Base-by-base conservation (phyloP, 2,113 vertebrate species). In the Scomber japonicus region DNA sequence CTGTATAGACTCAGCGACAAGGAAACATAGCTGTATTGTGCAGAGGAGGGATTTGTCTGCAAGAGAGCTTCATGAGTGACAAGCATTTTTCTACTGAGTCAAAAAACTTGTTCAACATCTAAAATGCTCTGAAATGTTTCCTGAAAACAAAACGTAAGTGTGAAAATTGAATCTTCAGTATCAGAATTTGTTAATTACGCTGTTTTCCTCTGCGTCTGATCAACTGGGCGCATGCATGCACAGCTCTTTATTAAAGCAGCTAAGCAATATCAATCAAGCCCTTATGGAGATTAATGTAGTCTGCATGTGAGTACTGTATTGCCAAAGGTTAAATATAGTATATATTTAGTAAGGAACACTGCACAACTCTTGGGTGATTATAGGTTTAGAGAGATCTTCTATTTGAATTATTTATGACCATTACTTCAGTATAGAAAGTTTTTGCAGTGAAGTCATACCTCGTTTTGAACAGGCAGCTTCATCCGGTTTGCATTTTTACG, bases 211-310 rank as follows among this genome's bases (percentile, higher is more conserved):
- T 53, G 75, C 67, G 66, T 78, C 72, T 24, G 87, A 70, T 61
- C 35, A 46, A 75, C 60, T 67, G 85, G 75, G 68, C 46, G 3
- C 86, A 80, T 86, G 88, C 91, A 89, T 78, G 82, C 87, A 82
- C 77, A 81, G 83, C 80, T 85, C 83, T 78, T 78, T 51, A 64
- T 77, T 76, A 70, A 79, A 87, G 73, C 81, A 84, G 73, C 66
- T 57, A 70, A 78, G 87, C 86, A 73, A 24, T 7, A 64, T 81
- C 78, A 69, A 64, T 87, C 65, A 57, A 88, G 85, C 85, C 75
- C 56, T 83, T 71, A 24, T 30, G 67, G 67, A 80, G 80, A 45
- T 67, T 27, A 63, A 83, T 75, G 82, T 82, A 55, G 84, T 72
- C 67, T 71, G 75, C 48, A 74, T 72, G 71, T 56, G 65, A 84